Base-by-base conservation (phyloP, 64 coral and sea anemone genomes). In the Porites australiensis region DNA sequence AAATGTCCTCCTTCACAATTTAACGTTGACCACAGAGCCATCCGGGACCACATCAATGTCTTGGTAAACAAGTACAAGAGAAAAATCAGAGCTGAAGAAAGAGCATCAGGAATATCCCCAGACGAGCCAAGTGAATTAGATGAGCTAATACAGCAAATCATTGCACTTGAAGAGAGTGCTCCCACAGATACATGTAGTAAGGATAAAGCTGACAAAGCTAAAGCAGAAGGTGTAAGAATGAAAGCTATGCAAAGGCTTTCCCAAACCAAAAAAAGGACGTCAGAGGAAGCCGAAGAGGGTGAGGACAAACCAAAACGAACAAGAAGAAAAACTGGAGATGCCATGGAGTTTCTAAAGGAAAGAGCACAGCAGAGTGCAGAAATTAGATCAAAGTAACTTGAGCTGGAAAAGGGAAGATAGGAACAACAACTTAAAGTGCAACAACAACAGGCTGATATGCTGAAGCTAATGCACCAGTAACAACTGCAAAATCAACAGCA, bases 161-260 rank as follows among this genome's bases (percentile, higher is more conserved):
- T 91, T 72, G 89, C 63, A 63, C 77, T 91, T 44, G 89, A 91
- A 84, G 89, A 91, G 52, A 91, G 61, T 91, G 79, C 89, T 83
- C 62, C 71, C 14, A 50, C 78, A 91, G 65, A 91, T 66, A 59
- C 49, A 65, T 44, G 55, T 66, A 85, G 82, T 85, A 61, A 85
- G 82, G 57, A 67, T 23, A 65, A 50, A 70, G 64, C 49, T 55
- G 77, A 79, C 47, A 85, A 60, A 67, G 82, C 82, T 47, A 85
- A 85, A 85, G 82, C 82, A 47, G 82, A 85, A 37, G 62, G 65
- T 67, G 62, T 85, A 62, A 89, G 76, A 90, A 77, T 90, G 74
- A 90, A 62, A 79, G 88, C 88, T 79, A 65, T 79, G 76, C 75
- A 90, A 66, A 90, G 88, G 76, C 73, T 65, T 52, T 90, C 88